Percentiles rank a stretch among this genome's conserved stretches.
Evolutionary conservation across 2,888 invertebrate species (phyloP).

Genomic region (Eubasilissa splendida): DNA sequence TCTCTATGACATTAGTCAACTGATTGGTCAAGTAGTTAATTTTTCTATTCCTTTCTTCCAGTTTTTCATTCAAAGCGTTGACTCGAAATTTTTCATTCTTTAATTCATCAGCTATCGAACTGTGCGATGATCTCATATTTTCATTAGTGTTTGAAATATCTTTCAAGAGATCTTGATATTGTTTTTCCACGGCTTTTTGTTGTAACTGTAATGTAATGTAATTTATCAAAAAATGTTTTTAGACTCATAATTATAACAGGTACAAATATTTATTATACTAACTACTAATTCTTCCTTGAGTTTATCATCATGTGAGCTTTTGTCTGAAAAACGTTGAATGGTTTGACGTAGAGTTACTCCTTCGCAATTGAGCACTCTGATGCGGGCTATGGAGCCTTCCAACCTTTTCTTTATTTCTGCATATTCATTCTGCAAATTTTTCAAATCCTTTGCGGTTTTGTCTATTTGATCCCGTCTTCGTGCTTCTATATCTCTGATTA

Average conservation of each 20-base stretch:
- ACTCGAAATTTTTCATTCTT: slow-evolving; percentile 71
- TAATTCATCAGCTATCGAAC: slow-evolving; percentile 66
- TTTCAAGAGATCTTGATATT: slow-evolving; percentile 70
- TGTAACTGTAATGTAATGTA: slow-evolving; percentile 67
- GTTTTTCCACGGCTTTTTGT: slow-evolving; percentile 67
- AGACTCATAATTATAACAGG: no score
- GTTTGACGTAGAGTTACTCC: slow-evolving; percentile 73
- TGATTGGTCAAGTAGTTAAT: slow-evolving; percentile 70
- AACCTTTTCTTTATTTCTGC: slow-evolving; percentile 76
- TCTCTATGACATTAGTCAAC: slow-evolving; percentile 68
- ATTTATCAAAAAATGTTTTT: not conserved
- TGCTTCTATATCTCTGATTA: slow-evolving; percentile 72
- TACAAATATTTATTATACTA: slow-evolving; percentile 43
- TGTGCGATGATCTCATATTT: slow-evolving; percentile 68
- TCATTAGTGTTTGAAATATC: slow-evolving; percentile 70
- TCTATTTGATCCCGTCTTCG: slow-evolving; percentile 75
- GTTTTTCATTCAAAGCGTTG: slow-evolving; percentile 69
- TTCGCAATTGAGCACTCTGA: slow-evolving; percentile 80
- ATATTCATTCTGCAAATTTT: slow-evolving; percentile 71
- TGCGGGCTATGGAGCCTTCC: slow-evolving; percentile 79
- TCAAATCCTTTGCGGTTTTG: slow-evolving; percentile 74
- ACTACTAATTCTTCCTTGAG: slow-evolving; percentile 77
- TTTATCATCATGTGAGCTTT: slow-evolving; percentile 76
- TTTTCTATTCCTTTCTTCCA: slow-evolving; percentile 68
- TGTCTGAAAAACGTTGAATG: slow-evolving; percentile 75